phyloP scores from a whole-genome alignment of 2,888 invertebrate genomes.

The Cybosia mesomella region DNA sequence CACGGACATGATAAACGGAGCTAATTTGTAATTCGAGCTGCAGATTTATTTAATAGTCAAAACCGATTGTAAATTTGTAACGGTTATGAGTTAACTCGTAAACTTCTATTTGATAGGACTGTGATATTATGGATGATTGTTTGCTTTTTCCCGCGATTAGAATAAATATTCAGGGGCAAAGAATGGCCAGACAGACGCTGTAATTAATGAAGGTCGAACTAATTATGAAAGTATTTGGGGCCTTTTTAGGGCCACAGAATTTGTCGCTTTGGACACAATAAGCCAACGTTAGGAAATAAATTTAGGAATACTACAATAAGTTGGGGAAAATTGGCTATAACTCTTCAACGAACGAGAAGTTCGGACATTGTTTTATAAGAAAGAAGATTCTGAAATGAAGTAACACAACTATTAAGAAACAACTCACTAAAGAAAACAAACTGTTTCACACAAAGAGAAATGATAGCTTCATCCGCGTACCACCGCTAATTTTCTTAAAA shows the following conservation, averaged over 20 bases:
- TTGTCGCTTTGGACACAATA: conserved; percentile 8
- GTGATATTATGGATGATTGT: conserved; percentile 27
- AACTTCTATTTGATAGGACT: conserved; percentile 59
- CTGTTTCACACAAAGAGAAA: conserved; percentile 3
- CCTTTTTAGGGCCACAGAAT: conserved; percentile 6
- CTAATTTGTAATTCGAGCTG: conserved; percentile 78
- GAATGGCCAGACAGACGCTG: conserved; percentile 19
- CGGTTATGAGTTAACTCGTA: conserved; percentile 57
- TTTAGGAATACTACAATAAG: neutral
- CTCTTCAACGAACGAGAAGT: neutral
- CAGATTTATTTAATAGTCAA: conserved; percentile 75
- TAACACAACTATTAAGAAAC: neutral
- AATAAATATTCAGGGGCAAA: conserved; percentile 28
- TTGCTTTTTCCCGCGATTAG: conserved; percentile 42
- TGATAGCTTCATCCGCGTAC: neutral
- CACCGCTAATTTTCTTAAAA: neutral
- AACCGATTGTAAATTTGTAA: conserved; percentile 74
- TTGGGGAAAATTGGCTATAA: neutral
- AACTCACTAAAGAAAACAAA: neutral
- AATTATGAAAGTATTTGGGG: conserved; percentile 21
- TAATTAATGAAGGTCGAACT: conserved; percentile 23
- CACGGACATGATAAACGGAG: conserved; percentile 72
- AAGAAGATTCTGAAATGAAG: neutral
- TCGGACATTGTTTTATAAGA: neutral
- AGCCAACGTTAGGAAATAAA: neutral